phyloP scores from a whole-genome alignment of 2,797 vertebrate genomes.

The Lepilemur septentrionalis region DNA sequence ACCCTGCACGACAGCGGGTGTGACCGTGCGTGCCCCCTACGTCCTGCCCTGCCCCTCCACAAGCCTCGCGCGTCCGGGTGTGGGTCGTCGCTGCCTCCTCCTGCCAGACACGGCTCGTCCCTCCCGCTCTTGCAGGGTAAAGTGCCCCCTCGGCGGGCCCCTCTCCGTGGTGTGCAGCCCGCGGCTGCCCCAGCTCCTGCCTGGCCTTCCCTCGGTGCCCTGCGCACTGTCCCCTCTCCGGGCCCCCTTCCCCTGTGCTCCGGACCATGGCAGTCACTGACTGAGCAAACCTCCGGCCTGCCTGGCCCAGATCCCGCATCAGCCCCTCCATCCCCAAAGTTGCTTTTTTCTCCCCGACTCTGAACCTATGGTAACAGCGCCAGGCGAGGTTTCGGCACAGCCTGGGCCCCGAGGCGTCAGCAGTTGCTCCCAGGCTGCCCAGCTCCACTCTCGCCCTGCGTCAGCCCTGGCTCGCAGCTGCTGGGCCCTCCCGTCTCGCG shows the following conservation, averaged over 20 bases:
- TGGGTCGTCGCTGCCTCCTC: not conserved
- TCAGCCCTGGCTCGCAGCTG: not conserved
- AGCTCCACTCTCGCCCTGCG: not conserved
- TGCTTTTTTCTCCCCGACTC: not conserved
- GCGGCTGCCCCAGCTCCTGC: not conserved
- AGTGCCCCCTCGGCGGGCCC: fast-evolving
- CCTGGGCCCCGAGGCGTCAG: too few relatives aligned
- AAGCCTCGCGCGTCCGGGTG: too few relatives aligned
- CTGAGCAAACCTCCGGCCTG: not conserved
- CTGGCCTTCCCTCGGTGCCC: not conserved
- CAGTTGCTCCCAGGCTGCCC: not conserved
- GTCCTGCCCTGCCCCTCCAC: too few relatives aligned
- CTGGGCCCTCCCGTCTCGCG: not conserved
- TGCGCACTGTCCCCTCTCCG: not conserved
- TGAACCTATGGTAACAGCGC: fast-evolving
- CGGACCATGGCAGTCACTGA: not conserved
- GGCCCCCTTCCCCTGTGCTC: not conserved
- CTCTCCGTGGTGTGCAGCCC: not conserved
- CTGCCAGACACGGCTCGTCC: not conserved
- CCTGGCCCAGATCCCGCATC: fast-evolving
- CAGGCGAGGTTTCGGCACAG: not conserved
- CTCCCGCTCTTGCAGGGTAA: too few relatives aligned
- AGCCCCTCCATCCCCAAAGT: not conserved
- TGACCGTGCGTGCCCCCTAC: too few relatives aligned
- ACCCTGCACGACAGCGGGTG: too few relatives aligned